Conservation (phyloP, 1,140 invertebrate genomes). For the Drosophila asahinai region DNA sequence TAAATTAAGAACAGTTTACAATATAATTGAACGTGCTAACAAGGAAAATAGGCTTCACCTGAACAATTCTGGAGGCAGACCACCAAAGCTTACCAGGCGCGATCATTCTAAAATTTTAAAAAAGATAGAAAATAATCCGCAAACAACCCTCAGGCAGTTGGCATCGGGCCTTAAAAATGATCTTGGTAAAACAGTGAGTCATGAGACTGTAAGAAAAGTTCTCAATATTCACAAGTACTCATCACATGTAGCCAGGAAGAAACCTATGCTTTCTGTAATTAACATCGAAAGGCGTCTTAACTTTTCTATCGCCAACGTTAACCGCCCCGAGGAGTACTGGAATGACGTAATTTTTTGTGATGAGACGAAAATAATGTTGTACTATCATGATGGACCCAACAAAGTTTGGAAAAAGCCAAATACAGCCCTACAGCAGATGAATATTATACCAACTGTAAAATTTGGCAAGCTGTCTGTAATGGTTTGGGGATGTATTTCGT, state of each 20-base stretch:
- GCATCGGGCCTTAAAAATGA: background rate
- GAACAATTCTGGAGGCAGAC: background rate
- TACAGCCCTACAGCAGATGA: background rate
- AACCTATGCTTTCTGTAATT: too few species aligned
- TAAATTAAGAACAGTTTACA: background rate
- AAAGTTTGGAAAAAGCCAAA: background rate
- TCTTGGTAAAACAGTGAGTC: background rate
- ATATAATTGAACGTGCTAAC: background rate
- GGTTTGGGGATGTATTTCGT: background rate
- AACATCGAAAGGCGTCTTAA: background rate
- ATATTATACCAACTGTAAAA: background rate
- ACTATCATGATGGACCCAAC: background rate
- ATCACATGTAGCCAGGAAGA: background rate
- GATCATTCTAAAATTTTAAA: background rate
- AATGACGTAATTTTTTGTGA: background rate
- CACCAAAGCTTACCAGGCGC: background rate
- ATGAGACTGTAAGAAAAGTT: background rate
- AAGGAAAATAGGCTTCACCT: background rate
- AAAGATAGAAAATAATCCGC: background rate
- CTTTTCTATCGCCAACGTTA: background rate
- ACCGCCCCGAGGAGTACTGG: background rate
- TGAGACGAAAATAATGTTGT: background rate
- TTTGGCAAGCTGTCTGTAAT: conserved; percentile 1
- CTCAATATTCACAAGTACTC: background rate
- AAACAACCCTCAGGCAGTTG: background rate